These are phyloP conservation scores for Gadus macrocephalus DNA, from an alignment of 2,113 vertebrate genomes.

Conservation along the genomic window DNA sequence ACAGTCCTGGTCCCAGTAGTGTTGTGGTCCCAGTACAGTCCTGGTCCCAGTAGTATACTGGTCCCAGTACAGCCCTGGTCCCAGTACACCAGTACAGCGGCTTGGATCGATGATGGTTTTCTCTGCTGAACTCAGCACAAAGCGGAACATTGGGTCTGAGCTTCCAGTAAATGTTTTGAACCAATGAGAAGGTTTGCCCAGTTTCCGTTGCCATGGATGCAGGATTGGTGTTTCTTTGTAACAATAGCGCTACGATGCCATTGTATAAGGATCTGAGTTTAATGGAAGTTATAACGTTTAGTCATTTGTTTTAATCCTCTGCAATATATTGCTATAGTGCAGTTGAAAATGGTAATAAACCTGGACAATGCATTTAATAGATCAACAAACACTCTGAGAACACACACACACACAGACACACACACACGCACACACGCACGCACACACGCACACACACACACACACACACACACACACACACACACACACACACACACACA, in stretches of 20 bases:
- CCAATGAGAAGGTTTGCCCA: constrained; percentile 4
- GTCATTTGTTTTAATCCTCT: background rate
- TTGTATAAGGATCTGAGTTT: background rate
- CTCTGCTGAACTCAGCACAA: constrained; percentile 47
- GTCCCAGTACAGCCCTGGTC: no score
- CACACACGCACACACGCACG: constrained; percentile 6
- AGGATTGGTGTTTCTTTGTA: background rate
- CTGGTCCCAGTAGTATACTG: no score
- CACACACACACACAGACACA: constrained; percentile 2
- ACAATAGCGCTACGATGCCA: constrained; percentile 3
- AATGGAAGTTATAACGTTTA: background rate
- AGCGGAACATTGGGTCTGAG: constrained; percentile 26
- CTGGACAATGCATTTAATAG: background rate
- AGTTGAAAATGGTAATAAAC: background rate
- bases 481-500: constrained; percentile 10
- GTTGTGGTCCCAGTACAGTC: no score
- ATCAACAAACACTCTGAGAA: background rate
- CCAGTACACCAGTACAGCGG: no score
- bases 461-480: background rate
- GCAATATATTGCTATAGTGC: background rate
- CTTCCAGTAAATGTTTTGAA: constrained; percentile 27
- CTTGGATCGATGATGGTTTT: background rate
- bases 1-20: no score
- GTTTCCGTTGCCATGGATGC: background rate
- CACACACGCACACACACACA: background rate